Conservation (phyloP, 2,888 invertebrate species). For the Exephanes ischioxanthus region DNA sequence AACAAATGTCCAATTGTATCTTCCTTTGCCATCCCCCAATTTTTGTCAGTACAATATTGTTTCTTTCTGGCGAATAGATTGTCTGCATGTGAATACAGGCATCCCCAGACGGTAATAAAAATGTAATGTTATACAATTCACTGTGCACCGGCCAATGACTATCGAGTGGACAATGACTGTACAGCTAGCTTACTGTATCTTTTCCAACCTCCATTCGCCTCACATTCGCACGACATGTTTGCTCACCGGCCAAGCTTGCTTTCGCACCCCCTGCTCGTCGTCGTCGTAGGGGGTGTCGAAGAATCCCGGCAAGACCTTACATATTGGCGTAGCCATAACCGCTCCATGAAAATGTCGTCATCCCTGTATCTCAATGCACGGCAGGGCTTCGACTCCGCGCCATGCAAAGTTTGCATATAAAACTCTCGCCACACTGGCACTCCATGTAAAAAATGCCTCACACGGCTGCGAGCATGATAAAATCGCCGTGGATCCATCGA, state of each 20-base stretch:
- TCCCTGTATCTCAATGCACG: slow-evolving; percentile 34
- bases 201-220: slow-evolving; percentile 6
- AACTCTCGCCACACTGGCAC: not conserved
- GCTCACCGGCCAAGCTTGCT: slow-evolving; percentile 46
- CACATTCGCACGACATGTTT: slow-evolving; percentile 31
- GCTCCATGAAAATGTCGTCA: slow-evolving; percentile 75
- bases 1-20: slow-evolving; percentile 4
- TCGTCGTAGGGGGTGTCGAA: slow-evolving; percentile 38
- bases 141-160: not conserved
- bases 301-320: slow-evolving; percentile 68
- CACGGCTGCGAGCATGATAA: slow-evolving; percentile 4
- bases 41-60: not conserved
- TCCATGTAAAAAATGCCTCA: not conserved
- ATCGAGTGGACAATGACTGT: not conserved
- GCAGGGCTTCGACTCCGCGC: not conserved
- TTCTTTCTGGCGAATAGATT: not conserved
- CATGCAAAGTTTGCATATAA: slow-evolving; percentile 4
- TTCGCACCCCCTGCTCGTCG: slow-evolving; percentile 52
- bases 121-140: not conserved
- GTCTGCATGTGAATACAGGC: not conserved
- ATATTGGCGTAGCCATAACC: slow-evolving; percentile 77
- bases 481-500: not conserved
- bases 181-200: not conserved
- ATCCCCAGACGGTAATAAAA: too few relatives aligned
- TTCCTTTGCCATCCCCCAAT: not conserved